Percentiles rank a stretch among this genome's conserved stretches.
These are phyloP conservation scores for Saturnia japonica DNA, from an alignment of 2,888 invertebrate species.

Conservation along the genomic window DNA sequence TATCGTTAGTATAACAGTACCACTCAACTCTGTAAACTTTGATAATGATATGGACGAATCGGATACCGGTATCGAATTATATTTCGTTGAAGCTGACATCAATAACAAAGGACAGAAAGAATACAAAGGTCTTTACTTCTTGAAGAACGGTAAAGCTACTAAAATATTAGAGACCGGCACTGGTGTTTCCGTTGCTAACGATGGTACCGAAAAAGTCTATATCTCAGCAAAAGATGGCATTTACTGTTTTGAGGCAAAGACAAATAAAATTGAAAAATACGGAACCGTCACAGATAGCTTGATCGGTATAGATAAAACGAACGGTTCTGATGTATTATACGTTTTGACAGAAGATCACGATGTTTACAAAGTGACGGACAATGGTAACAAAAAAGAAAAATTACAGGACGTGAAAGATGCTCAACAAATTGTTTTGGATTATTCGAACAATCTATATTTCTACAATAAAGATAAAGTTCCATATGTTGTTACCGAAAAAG, in stretches of 20 bases:
- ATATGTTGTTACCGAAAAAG: conserved; percentile 37
- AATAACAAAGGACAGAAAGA: conserved; percentile 35
- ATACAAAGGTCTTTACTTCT: too few relatives aligned
- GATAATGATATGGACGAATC: conserved; percentile 32
- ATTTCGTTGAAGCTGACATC: conserved; percentile 47
- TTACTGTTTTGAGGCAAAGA: conserved; percentile 43
- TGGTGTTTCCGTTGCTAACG: conserved; percentile 43
- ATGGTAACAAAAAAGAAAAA: conserved; percentile 53
- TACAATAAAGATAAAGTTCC: too few relatives aligned
- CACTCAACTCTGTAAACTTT: conserved; percentile 46
- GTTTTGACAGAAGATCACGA: conserved; percentile 52
- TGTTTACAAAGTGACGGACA: too few relatives aligned
- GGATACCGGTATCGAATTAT: conserved; percentile 28
- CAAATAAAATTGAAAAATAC: too few relatives aligned
- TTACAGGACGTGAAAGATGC: conserved; percentile 49
- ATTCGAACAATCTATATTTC: too few relatives aligned
- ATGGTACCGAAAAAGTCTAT: conserved; percentile 42
- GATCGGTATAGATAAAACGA: conserved; percentile 49
- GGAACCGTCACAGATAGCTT: conserved; percentile 53
- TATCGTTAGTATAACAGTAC: conserved; percentile 45
- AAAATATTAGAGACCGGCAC: conserved; percentile 50
- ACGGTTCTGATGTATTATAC: conserved; percentile 51
- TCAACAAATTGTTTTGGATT: conserved; percentile 56
- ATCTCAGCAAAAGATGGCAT: conserved; percentile 56
- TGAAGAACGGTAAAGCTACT: conserved; percentile 36